Evolutionary conservation across 2,888 invertebrate species (phyloP).

Genomic region (Lasioglossum calceatum): DNA sequence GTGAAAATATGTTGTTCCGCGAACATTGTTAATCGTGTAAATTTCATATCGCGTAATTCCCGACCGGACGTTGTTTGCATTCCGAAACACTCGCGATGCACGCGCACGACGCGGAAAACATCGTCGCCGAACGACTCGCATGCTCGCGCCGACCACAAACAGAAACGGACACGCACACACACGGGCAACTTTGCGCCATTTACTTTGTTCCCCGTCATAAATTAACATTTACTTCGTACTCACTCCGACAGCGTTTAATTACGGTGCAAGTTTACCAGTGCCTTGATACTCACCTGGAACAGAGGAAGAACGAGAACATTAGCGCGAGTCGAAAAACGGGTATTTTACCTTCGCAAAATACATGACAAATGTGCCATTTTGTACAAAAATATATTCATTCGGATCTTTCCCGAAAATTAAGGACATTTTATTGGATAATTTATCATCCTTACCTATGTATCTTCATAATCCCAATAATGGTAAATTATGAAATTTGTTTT

Average conservation of each 20-base stretch:
- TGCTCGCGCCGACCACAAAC: background rate
- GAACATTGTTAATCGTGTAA: conserved; percentile 6
- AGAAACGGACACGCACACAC: background rate
- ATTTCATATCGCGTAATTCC: conserved; percentile 24
- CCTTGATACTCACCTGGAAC: conserved; percentile 48
- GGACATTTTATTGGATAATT: background rate
- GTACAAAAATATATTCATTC: background rate
- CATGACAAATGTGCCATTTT: background rate
- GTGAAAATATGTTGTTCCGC: background rate
- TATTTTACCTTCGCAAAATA: background rate
- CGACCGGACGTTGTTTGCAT: background rate
- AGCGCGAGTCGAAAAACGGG: background rate
- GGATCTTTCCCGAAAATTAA: background rate
- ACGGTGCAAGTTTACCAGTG: background rate
- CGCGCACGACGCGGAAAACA: background rate
- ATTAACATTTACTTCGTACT: conserved; percentile 42
- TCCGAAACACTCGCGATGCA: conserved; percentile 1
- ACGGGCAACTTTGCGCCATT: background rate
- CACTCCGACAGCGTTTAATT: conserved; percentile 27
- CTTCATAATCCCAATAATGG: background rate
- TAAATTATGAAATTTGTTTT: background rate
- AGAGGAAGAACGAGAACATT: background rate
- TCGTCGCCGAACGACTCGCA: background rate
- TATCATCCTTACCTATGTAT: background rate
- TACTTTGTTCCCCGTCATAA: background rate